Percentiles rank a stretch among this genome's conserved stretches.
Conservation (phyloP, 2,113 vertebrate species). For the Mola mola region DNA sequence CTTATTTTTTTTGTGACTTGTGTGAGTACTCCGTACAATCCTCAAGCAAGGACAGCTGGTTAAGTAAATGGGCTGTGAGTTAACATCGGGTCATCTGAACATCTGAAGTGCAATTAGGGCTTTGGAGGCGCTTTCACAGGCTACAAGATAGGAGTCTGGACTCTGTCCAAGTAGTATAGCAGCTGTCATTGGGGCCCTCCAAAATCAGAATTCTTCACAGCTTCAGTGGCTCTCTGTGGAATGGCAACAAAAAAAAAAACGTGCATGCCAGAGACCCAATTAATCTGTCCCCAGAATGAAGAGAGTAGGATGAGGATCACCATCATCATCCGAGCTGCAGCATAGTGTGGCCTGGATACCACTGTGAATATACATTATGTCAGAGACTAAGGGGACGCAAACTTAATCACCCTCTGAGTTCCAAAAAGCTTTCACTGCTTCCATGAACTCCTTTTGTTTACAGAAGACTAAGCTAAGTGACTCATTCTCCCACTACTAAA, state of each 20-base stretch:
- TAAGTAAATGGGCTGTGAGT: no score
- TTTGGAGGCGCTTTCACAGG: slow-evolving; percentile 67
- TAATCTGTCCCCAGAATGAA: slow-evolving; percentile 49
- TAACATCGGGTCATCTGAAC: no score
- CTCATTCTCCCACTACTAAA: slow-evolving; percentile 30
- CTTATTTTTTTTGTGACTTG: no score
- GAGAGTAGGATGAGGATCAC: slow-evolving; percentile 26
- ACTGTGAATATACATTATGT: slow-evolving; percentile 35
- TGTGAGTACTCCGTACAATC: no score
- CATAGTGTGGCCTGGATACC: slow-evolving; percentile 37
- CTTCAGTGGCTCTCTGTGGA: slow-evolving; percentile 65
- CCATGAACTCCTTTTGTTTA: slow-evolving; percentile 65
- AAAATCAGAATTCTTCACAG: slow-evolving; percentile 67
- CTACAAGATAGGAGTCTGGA: slow-evolving; percentile 60
- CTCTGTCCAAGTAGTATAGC: slow-evolving; percentile 62
- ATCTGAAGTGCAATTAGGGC: slow-evolving; percentile 66
- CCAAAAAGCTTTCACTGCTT: slow-evolving; percentile 51
- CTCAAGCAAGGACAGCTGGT: no score
- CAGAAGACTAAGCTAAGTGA: slow-evolving; percentile 40
- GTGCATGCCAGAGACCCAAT: slow-evolving; percentile 61
- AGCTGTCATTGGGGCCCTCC: slow-evolving; percentile 75
- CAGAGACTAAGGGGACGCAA: slow-evolving; percentile 26
- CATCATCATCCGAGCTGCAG: slow-evolving; percentile 33
- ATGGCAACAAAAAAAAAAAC: slow-evolving; percentile 68
- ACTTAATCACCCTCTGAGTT: slow-evolving; percentile 40